Evolutionary conservation across 2,888 invertebrate genomes (phyloP).

Genomic region (Aphodius sticticus): DNA sequence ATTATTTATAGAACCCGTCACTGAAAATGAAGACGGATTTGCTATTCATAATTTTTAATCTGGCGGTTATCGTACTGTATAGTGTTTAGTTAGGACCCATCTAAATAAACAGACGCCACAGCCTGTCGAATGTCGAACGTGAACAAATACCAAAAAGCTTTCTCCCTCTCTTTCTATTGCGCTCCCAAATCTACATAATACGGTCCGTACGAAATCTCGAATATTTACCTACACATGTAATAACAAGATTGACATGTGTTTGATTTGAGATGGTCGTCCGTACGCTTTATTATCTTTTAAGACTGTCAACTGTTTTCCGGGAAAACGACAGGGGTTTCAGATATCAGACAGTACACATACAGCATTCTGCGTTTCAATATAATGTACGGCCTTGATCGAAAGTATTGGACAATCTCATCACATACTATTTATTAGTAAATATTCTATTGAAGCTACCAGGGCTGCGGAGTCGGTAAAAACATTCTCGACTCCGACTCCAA

Average conservation of each 20-base stretch:
- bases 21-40: slow-evolving; percentile 35
- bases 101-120: slow-evolving; percentile 31
- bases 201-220: slow-evolving; percentile 36
- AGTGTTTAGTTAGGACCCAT: slow-evolving; percentile 36
- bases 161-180: neutral
- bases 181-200: slow-evolving; percentile 14
- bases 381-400: neutral
- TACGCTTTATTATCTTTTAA: slow-evolving; percentile 39
- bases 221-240: slow-evolving; percentile 42
- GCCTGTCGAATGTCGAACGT: slow-evolving; percentile 22
- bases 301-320: slow-evolving; percentile 40
- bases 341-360: neutral
- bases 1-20: slow-evolving; percentile 35
- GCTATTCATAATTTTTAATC: slow-evolving; percentile 41
- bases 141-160: slow-evolving; percentile 13
- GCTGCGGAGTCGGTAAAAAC: too few relatives aligned
- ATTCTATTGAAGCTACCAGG: too few relatives aligned
- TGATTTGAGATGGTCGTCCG: slow-evolving; percentile 31
- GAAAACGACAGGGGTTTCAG: slow-evolving; percentile 24
- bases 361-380: neutral
- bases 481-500: too few relatives aligned
- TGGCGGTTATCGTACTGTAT: slow-evolving; percentile 30
- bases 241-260: slow-evolving; percentile 40
- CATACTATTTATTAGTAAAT: neutral
- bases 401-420: neutral